Evolutionary conservation across 2,113 vertebrate species (phyloP).

Genomic region (Festucalex cinctus): DNA sequence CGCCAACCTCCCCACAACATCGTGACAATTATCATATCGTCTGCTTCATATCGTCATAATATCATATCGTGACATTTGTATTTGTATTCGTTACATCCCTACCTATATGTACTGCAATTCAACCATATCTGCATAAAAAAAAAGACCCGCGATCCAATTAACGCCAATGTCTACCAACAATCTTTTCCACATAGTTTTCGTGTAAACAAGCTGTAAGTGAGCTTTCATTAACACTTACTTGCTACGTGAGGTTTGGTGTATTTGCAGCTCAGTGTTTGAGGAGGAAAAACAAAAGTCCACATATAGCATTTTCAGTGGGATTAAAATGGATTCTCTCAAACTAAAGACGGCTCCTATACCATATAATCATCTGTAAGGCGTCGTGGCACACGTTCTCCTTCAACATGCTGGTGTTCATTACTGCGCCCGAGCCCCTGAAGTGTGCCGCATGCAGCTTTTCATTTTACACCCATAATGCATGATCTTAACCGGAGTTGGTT

Average conservation of each 20-base stretch:
- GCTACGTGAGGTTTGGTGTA: not conserved
- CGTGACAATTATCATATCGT: no score
- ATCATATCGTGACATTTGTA: no score
- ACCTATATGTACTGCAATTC: not conserved
- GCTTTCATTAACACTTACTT: not conserved
- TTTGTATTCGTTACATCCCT: no score
- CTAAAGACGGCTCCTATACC: conserved; percentile 36
- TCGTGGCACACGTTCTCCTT: conserved; percentile 8
- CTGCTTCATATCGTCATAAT: no score
- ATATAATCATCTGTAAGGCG: conserved; percentile 31
- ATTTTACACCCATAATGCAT: not conserved
- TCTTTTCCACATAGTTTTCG: not conserved
- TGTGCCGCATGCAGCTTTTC: not conserved
- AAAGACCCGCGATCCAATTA: not conserved
- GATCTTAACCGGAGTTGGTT: conserved; percentile 5
- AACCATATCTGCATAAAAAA: not conserved
- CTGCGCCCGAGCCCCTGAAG: conserved; percentile 13
- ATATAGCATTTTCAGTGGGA: conserved; percentile 46
- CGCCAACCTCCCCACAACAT: no score
- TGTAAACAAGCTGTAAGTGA: not conserved
- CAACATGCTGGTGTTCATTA: conserved; percentile 30
- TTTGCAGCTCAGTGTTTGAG: not conserved
- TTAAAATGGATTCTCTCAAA: conserved; percentile 61
- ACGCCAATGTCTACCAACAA: not conserved
- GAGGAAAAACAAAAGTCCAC: conserved; percentile 33